Evolutionary conservation across 2,113 vertebrate genomes (phyloP).

Genomic region (Microcebus lehilahytsara): DNA sequence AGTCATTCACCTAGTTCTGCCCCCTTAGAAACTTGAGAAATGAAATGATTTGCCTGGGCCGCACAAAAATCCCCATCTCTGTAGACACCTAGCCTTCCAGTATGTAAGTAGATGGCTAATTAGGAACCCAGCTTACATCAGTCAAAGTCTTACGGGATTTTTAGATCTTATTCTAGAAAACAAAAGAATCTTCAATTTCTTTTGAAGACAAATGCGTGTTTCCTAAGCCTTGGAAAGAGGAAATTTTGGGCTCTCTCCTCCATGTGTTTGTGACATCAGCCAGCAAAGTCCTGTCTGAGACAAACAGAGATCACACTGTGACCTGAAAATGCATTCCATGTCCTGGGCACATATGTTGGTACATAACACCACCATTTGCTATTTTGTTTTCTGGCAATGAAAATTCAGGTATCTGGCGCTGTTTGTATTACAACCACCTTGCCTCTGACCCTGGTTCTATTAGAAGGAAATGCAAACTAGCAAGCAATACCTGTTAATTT

Average conservation of each 20-base stretch:
- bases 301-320: not conserved
- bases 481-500: slow-evolving; percentile 56
- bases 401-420: not conserved
- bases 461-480: slow-evolving; percentile 59
- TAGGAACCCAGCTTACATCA: not conserved
- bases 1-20: not conserved
- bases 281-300: not conserved
- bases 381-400: not conserved
- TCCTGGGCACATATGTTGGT: accelerated
- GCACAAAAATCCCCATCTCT: not conserved
- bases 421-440: slow-evolving; percentile 25
- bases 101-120: not conserved
- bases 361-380: not conserved
- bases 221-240: not conserved
- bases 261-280: accelerated
- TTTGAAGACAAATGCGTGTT: not conserved
- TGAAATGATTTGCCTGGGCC: not conserved
- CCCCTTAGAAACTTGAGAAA: not conserved
- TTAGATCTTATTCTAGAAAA: not conserved
- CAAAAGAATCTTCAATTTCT: not conserved
- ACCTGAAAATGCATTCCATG: accelerated
- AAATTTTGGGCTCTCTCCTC: accelerated
- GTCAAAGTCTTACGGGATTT: not conserved
- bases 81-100: not conserved
- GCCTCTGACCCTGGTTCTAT: not conserved